Base-by-base conservation (phyloP, 2,797 vertebrate species). In the Pseudochaenichthys georgianus region DNA sequence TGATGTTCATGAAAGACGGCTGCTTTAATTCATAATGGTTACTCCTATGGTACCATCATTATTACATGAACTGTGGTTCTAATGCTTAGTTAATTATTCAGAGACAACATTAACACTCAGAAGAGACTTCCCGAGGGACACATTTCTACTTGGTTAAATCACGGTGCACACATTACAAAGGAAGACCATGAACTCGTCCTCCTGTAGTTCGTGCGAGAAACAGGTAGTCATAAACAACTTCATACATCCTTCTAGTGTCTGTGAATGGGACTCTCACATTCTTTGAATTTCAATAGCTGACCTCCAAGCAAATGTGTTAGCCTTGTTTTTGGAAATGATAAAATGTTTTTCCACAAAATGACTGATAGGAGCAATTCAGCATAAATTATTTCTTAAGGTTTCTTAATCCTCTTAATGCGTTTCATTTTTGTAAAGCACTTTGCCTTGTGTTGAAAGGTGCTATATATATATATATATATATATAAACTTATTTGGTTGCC, bases 51-150 rank as follows among this genome's bases (percentile, higher is more conserved):
- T 34, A 38, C 1, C 34, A 38, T 9, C 87, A 82, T 77, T 71
- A 85, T 90, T 89, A 68, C 80, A 74, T 83, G 85, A 82, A 70
- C 64, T 19, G 45, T 64, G 34, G 79, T 83, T 83, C 73, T 74
- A 73, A 81, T 81, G 85, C 81, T 86, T 78, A 77, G 75, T 71
- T 84, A 84, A 87, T 90, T 86, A 84, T 79, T 9, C 75, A 73
- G 70, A 58, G 69, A 75, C 82, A 75, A 83, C 84, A 75, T 89
- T 86, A 71, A 80, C 11, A 46, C 68, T 77, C 64, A 12, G 70
- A 52, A 53, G 58, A 53, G 58, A 71, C 46, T 9, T 77, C 67
- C 64, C 80, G 58, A 19, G 78, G 77, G 82, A 75, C 68, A 73
- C 71, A 70, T 80, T 79, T 83, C 74, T 79, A 78, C n/a, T n/a